Conservation (phyloP, 2,797 vertebrate species). For the Labeo calbasu region DNA sequence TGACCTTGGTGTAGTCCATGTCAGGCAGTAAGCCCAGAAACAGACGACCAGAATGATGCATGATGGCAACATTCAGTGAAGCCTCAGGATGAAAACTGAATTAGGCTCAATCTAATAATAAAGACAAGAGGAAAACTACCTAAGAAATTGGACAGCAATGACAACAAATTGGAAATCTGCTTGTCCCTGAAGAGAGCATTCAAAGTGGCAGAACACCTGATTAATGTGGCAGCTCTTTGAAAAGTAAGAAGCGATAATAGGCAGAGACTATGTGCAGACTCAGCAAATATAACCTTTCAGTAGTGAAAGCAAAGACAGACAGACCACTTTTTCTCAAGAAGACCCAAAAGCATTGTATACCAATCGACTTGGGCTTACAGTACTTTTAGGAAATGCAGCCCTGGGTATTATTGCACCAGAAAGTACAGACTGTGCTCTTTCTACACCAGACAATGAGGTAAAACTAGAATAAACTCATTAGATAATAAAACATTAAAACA, state of each 20-base stretch:
- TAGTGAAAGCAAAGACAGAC: constrained; percentile 15
- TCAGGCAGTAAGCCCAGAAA: constrained; percentile 63
- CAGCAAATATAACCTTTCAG: constrained; percentile 18
- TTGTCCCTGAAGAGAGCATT: not conserved
- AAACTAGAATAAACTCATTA: not conserved
- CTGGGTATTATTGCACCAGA: not conserved
- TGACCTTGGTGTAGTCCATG: constrained; percentile 59
- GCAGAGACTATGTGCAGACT: not conserved
- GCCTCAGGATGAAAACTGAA: not conserved
- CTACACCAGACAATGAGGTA: not conserved
- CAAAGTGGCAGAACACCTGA: not conserved
- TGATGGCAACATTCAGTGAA: not conserved
- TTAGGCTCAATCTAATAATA: not conserved
- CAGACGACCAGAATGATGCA: constrained; percentile 62
- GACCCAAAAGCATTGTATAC: not conserved
- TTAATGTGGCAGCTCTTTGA: not conserved
- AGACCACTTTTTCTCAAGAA: not conserved
- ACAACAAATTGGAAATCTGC: constrained; percentile 16
- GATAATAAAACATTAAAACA: not conserved
- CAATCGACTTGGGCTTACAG: not conserved
- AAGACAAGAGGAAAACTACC: not conserved
- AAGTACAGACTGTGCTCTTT: not conserved
- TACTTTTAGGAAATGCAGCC: not conserved
- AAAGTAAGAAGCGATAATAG: not conserved
- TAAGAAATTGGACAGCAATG: not conserved